Percentiles rank a stretch among this genome's conserved stretches.
phyloP scores from a whole-genome alignment of 2,113 vertebrate species.

The Platichthys flesus region DNA sequence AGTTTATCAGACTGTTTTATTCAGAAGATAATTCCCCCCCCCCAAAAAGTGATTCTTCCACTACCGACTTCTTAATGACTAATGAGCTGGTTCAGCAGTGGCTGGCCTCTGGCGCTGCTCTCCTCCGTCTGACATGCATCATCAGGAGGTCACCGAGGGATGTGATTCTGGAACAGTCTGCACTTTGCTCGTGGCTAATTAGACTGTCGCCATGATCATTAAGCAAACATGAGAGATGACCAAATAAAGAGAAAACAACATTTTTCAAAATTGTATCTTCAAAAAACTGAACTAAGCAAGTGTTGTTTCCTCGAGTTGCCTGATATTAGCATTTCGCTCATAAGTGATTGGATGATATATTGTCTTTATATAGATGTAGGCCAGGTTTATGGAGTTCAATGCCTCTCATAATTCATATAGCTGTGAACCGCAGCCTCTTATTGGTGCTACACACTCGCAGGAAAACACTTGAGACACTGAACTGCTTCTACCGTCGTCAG shows the following conservation, averaged over 20 bases:
- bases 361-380: too few species aligned
- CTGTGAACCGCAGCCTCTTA: background rate
- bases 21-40: too few species aligned
- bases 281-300: too few species aligned
- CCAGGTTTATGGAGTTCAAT: too few species aligned
- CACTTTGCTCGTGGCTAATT: conserved; percentile 35
- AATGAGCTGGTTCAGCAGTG: conserved; percentile 47
- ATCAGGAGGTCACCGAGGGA: conserved; percentile 35
- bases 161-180: conserved; percentile 22
- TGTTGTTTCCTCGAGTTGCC: background rate
- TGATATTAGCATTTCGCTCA: background rate
- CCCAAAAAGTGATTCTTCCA: conserved; percentile 6
- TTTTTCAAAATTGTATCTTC: background rate
- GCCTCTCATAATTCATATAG: background rate
- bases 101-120: background rate
- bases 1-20: background rate
- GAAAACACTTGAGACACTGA: conserved; percentile 31
- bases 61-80: conserved; percentile 38
- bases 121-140: conserved; percentile 33
- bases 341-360: too few species aligned
- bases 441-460: background rate
- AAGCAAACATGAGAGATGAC: conserved; percentile 15
- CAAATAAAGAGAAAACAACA: background rate
- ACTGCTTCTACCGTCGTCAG: conserved; percentile 15
- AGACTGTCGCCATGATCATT: conserved; percentile 28